A percentile compares a stretch with the other conserved stretches of the same genome.
Evolutionary conservation across 2,888 invertebrate genomes (phyloP).

Genomic region (Apoda limacodes): DNA sequence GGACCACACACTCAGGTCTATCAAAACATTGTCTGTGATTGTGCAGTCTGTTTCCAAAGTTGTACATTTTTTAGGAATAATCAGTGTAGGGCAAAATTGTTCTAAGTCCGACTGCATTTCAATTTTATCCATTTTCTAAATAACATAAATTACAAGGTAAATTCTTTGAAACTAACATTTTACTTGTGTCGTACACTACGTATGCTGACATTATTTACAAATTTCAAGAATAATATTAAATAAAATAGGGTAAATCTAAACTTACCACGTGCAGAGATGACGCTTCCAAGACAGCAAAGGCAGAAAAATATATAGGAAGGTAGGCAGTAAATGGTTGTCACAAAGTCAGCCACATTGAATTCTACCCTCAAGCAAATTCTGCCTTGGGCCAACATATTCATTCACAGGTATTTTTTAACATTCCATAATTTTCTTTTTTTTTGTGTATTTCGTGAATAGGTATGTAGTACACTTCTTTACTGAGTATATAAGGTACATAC

Average conservation of each 20-base stretch:
- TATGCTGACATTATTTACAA: conserved; percentile 17
- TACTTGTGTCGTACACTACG: conserved; percentile 1
- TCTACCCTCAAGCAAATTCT: no score
- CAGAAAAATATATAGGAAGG: conserved; percentile 23
- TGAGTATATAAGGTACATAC: no score
- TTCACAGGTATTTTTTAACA: no score
- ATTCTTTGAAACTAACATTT: conserved; percentile 22
- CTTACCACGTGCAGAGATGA: conserved; percentile 44
- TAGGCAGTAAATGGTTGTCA: conserved; percentile 25
- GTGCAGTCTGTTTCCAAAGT: conserved; percentile 38
- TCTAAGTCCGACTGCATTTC: conserved; percentile 23
- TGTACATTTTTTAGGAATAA: conserved; percentile 46
- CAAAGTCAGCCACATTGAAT: no score
- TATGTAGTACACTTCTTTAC: no score
- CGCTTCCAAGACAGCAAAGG: conserved; percentile 25
- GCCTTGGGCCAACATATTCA: no score
- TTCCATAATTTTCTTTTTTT: no score
- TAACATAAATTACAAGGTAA: no score
- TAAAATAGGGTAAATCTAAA: no score
- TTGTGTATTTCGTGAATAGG: no score
- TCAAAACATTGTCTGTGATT: conserved; percentile 39
- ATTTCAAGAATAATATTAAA: conserved; percentile 21
- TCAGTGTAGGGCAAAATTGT: conserved; percentile 37
- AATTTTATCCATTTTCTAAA: conserved; percentile 34
- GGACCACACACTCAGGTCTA: conserved; percentile 41